These are phyloP conservation scores for Caenorhabditis afra DNA, from an alignment of 2,888 invertebrate genomes.

Conservation along the genomic window DNA sequence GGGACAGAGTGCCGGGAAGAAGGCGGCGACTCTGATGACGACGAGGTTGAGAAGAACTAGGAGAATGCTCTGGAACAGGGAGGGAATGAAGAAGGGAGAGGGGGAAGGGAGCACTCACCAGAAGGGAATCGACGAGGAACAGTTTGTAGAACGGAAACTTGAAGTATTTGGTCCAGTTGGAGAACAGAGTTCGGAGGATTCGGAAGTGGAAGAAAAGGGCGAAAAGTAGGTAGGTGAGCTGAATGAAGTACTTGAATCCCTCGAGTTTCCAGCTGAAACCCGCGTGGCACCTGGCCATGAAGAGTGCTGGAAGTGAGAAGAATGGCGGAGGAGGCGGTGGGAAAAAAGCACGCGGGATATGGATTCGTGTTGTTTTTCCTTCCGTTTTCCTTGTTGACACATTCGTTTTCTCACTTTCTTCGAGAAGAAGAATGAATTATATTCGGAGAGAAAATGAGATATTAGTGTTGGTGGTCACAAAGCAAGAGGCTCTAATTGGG, in stretches of 20 bases:
- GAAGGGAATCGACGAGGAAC: constrained; percentile 18
- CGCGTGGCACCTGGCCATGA: constrained; percentile 25
- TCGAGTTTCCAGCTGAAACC: constrained; percentile 33
- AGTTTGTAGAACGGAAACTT: constrained; percentile 33
- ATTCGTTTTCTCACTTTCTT: not conserved
- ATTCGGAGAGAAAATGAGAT: not conserved
- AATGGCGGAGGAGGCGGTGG: not conserved
- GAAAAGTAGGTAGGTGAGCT: constrained; percentile 23
- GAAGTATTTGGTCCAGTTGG: constrained; percentile 20
- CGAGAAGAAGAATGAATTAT: not conserved
- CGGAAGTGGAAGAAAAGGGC: constrained; percentile 17
- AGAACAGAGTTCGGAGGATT: constrained; percentile 1
- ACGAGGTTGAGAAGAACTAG: constrained; percentile 18
- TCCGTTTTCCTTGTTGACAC: not conserved
- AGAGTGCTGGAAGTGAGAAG: not conserved
- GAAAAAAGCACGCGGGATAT: constrained; percentile 1
- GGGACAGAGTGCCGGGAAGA: constrained; percentile 22
- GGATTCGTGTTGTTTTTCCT: constrained; percentile 8
- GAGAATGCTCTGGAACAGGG: constrained; percentile 29
- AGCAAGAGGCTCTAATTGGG: not conserved
- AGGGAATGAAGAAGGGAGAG: too few relatives aligned
- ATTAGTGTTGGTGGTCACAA: not conserved
- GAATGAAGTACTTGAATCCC: constrained; percentile 28
- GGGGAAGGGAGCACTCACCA: too few relatives aligned
- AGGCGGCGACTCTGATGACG: constrained; percentile 15